These are phyloP conservation scores for Trichopria drosophilae DNA, from an alignment of 2,888 invertebrate genomes.

Conservation along the genomic window DNA sequence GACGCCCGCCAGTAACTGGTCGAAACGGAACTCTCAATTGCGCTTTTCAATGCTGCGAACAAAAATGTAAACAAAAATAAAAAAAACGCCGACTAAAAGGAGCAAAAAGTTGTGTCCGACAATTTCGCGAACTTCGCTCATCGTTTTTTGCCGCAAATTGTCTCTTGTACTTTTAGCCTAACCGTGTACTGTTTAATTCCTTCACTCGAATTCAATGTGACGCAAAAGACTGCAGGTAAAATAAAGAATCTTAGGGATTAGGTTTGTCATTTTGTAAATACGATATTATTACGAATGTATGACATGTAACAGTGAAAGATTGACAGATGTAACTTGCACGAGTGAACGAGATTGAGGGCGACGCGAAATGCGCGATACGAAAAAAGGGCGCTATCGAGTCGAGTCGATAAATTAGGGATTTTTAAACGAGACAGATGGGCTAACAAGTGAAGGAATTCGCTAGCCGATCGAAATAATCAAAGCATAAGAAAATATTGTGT, in stretches of 20 bases:
- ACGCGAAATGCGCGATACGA: too few species aligned
- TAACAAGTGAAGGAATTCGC: constrained; percentile 12
- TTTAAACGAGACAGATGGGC: too few species aligned
- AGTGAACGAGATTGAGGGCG: too few species aligned
- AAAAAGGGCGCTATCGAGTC: too few species aligned
- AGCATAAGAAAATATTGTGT: constrained; percentile 34
- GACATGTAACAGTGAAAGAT: too few species aligned
- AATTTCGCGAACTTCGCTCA: constrained; percentile 2
- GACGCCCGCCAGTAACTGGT: too few species aligned
- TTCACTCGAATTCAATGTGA: constrained; percentile 37
- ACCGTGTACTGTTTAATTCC: constrained; percentile 24
- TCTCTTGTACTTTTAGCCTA: constrained; percentile 28
- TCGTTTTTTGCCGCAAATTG: constrained; percentile 23
- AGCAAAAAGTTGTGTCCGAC: constrained; percentile 12
- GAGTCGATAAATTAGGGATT: too few species aligned
- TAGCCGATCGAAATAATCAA: constrained; percentile 29
- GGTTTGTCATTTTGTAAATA: constrained; percentile 40
- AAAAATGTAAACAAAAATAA: constrained; percentile 4
- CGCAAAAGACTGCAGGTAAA: constrained; percentile 39
- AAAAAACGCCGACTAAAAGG: constrained; percentile 11
- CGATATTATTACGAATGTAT: too few species aligned
- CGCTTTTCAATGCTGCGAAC: too few species aligned
- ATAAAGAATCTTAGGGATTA: constrained; percentile 22
- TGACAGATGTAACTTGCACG: too few species aligned
- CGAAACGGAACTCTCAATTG: too few species aligned